Percentiles rank a stretch among this genome's conserved stretches.
Evolutionary conservation across 2,888 invertebrate species (phyloP).

Genomic region (Mimas tiliae): DNA sequence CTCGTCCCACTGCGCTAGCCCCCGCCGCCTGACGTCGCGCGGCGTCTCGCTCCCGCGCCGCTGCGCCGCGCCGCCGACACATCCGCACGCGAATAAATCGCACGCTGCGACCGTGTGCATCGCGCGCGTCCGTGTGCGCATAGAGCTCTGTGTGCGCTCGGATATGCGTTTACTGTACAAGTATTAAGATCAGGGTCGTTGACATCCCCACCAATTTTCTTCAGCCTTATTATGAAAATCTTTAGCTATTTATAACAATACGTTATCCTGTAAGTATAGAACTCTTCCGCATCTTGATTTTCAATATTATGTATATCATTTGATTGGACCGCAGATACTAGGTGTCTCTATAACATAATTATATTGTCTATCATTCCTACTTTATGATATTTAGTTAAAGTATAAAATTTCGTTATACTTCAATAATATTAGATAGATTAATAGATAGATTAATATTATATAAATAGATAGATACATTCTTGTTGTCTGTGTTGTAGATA

Average conservation of each 20-base stretch:
- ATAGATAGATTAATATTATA: no score
- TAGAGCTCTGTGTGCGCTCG: conserved; percentile 39
- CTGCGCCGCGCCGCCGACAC: conserved; percentile 30
- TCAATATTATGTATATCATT: neutral
- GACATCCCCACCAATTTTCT: conserved; percentile 75
- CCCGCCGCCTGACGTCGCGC: conserved; percentile 63
- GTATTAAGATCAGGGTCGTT: conserved; percentile 81
- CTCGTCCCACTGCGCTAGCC: conserved; percentile 66
- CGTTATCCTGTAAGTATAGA: neutral
- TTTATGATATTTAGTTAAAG: no score
- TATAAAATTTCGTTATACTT: no score
- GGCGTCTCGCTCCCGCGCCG: conserved; percentile 46
- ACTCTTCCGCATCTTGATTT: neutral
- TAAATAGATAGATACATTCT: no score
- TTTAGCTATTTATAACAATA: conserved; percentile 1
- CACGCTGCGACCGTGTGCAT: conserved; percentile 67
- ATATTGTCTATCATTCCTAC: no score
- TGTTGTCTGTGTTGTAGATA: no score
- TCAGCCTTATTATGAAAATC: conserved; percentile 33
- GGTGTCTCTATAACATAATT: neutral
- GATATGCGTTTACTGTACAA: conserved; percentile 81
- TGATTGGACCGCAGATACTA: neutral
- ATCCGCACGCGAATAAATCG: conserved; percentile 73
- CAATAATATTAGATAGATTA: no score
- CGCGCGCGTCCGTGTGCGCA: conserved; percentile 63